Base-by-base conservation (phyloP, 2,797 vertebrate species). In the Dryobates pubescens region DNA sequence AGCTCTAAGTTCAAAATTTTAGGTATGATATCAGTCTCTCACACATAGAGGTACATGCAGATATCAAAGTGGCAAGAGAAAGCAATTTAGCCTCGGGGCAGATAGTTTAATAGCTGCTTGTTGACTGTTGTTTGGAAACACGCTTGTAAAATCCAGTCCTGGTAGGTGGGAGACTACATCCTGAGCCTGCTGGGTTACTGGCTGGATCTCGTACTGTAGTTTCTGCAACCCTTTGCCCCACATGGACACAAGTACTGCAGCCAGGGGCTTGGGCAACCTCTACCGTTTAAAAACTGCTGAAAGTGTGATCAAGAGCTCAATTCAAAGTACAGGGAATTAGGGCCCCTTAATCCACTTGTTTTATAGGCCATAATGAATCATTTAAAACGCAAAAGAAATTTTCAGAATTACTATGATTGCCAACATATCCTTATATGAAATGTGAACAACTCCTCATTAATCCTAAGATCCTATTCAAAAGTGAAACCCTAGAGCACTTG, bases 1-100 rank as follows among this genome's bases (percentile, higher is more conserved):
- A 88, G 82, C 56, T 69, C 53, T 32, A 82, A 78, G 75, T 89
- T 90, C 54, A 91, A 90, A 85, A 90, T 94, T 82, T 80, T 77
- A 88, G 86, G 65, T 87, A 59, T 58, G 58, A 34, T 71, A 90
- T 67, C 69, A 86, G 64, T 81, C 54, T 58, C 53, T 53, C 41
- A 38, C 65, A 76, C 57, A 32, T 13, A 17, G 63, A 90, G 57
- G 69, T 77, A 58, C 41, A 16, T 26, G 65, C n/a, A 84, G 79
- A 72, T 80, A 85, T 19, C 9, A 5, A 74, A 80, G 63, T 53
- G 56, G 51, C 51, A 63, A 82, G 47, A 90, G 43, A 77, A 91
- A 89, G 30, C 65, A 63, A 72, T 75, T 87, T 75, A 81, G 29
- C 43, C 88, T 72, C 27, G 3, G 7, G 63, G 53, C 16, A 93